A percentile compares a stretch with the other conserved stretches of the same genome.
Evolutionary conservation across 2,113 vertebrate species (phyloP).

Genomic region (Brachyistius frenatus): DNA sequence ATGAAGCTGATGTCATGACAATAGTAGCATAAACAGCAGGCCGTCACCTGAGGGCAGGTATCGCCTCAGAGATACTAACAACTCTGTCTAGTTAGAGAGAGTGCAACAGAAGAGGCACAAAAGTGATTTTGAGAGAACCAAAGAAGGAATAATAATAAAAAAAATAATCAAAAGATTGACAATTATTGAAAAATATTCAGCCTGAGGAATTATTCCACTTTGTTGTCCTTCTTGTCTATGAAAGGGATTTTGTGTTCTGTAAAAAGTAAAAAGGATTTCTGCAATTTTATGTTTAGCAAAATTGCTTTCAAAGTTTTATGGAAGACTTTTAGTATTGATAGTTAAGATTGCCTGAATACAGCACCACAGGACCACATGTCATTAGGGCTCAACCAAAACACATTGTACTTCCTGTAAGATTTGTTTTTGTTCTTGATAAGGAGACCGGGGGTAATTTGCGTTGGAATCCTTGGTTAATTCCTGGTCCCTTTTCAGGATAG

Average conservation of each 20-base stretch:
- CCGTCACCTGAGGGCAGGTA: conserved; percentile 52
- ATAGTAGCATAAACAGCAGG: conserved; percentile 64
- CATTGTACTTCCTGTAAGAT: conserved; percentile 28
- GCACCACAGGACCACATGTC: conserved; percentile 10
- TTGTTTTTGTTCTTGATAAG: conserved; percentile 26
- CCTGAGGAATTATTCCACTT: neutral
- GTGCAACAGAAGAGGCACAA: neutral
- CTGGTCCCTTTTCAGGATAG: conserved; percentile 6
- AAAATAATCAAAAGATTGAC: neutral
- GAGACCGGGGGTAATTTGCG: neutral
- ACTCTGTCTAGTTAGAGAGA: neutral
- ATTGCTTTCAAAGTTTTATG: neutral
- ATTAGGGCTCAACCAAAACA: conserved; percentile 32
- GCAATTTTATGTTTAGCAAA: neutral
- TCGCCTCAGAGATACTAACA: conserved; percentile 38
- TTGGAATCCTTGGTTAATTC: neutral
- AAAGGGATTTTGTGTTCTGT: neutral
- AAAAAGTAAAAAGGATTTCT: neutral
- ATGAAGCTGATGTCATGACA: conserved; percentile 73
- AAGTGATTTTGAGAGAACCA: neutral
- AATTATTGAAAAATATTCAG: neutral
- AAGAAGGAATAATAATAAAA: neutral
- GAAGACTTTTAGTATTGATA: neutral
- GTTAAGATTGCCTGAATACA: conserved; percentile 4
- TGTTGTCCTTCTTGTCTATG: neutral